phyloP scores from a whole-genome alignment of 2,797 vertebrate genomes.

The Bradypus variegatus region DNA sequence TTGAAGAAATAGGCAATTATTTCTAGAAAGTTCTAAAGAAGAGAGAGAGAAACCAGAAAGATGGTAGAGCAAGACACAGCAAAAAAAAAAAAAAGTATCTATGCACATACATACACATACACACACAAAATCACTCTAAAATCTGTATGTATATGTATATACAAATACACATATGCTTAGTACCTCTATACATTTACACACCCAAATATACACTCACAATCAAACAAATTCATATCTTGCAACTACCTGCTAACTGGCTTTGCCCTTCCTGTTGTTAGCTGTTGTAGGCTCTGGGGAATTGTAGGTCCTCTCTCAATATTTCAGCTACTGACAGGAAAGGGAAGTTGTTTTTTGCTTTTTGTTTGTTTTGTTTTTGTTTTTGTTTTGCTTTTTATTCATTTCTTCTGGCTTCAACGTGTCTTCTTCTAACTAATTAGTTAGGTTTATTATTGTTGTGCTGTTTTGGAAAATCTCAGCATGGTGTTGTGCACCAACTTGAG shows the following conservation, averaged over 20 bases:
- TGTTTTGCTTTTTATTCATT: too few relatives aligned
- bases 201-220: not conserved
- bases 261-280: not conserved
- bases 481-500: not conserved
- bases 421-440: not conserved
- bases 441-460: not conserved
- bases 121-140: not conserved
- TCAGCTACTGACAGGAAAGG: not conserved
- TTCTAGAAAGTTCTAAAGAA: conserved; percentile 3
- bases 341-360: too few relatives aligned
- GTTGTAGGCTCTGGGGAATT: not conserved
- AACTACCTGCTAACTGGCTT: not conserved
- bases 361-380: too few relatives aligned
- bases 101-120: too few relatives aligned
- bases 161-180: not conserved
- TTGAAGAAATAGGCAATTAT: not conserved
- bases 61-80: not conserved
- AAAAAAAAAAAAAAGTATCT: too few relatives aligned
- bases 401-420: not conserved
- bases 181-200: not conserved
- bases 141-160: not conserved
- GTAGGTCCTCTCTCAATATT: not conserved
- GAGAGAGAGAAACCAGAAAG: not conserved
- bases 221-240: not conserved
- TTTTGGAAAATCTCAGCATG: not conserved